Conservation (phyloP, 2,888 invertebrate species). For the Steinernema scapterisci region DNA sequence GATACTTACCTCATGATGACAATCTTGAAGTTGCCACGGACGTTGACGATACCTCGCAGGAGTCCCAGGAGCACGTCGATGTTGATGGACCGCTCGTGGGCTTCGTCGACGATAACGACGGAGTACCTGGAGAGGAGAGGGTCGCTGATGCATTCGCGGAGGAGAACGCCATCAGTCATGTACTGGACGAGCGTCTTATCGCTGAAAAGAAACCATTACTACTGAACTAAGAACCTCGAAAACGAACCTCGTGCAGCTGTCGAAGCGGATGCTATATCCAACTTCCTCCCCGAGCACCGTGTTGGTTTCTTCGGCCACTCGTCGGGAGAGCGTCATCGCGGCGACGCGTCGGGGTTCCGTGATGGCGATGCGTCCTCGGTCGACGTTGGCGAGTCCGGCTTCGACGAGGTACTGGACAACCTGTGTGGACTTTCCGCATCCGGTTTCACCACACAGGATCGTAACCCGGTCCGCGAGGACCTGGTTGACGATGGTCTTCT, state of each 20-base stretch:
- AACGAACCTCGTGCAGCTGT: constrained; percentile 64
- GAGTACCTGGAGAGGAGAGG: constrained; percentile 84
- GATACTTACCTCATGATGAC: constrained; percentile 72
- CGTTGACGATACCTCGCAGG: constrained; percentile 76
- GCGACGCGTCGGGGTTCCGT: constrained; percentile 90
- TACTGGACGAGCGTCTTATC: constrained; percentile 73
- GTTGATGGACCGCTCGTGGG: constrained; percentile 87
- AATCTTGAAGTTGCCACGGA: constrained; percentile 54
- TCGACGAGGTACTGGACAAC: constrained; percentile 85
- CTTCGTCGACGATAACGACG: constrained; percentile 69
- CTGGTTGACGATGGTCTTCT: background rate
- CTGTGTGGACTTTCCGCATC: constrained; percentile 93
- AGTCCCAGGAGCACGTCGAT: constrained; percentile 92
- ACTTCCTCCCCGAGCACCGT: constrained; percentile 78
- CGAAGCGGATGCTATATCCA: constrained; percentile 81
- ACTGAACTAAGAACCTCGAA: background rate
- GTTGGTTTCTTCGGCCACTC: constrained; percentile 86
- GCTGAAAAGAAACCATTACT: background rate
- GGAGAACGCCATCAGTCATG: constrained; percentile 91
- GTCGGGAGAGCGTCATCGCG: constrained; percentile 83
- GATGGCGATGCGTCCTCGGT: constrained; percentile 80
- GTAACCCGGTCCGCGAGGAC: background rate
- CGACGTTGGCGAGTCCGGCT: constrained; percentile 77
- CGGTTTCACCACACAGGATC: constrained; percentile 78
- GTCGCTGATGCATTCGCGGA: constrained; percentile 91